Evolutionary conservation across 2,888 invertebrate genomes (phyloP).

Genomic region (Agrochola lota): DNA sequence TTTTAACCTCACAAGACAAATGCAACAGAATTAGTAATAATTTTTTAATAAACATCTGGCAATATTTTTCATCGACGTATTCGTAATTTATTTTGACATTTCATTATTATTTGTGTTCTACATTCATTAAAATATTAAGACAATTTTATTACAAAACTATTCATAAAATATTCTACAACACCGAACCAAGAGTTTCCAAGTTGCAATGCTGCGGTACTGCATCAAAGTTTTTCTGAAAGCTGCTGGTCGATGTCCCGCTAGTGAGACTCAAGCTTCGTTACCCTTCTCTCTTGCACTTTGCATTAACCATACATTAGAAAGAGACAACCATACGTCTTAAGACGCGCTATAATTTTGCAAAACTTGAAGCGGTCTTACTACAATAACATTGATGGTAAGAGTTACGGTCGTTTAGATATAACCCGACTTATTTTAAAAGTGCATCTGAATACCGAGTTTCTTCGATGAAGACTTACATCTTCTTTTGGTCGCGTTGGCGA

Average conservation of each 20-base stretch:
- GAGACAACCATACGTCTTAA: constrained; percentile 75
- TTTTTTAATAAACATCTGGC: neutral
- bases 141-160: constrained; percentile 1
- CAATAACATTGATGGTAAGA: constrained; percentile 83
- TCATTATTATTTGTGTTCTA: neutral
- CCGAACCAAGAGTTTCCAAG: constrained; percentile 71
- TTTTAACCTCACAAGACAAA: neutral
- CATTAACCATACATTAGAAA: constrained; percentile 72
- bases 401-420: constrained; percentile 82
- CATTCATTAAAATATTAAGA: neutral
- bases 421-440: constrained; percentile 78
- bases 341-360: constrained; percentile 81
- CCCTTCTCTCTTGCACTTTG: constrained; percentile 76
- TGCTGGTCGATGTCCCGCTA: constrained; percentile 91
- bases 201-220: constrained; percentile 76
- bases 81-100: neutral
- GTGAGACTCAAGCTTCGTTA: constrained; percentile 82
- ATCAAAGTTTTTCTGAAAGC: constrained; percentile 88
- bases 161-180: constrained; percentile 24
- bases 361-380: constrained; percentile 86
- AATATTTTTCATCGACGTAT: neutral
- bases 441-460: constrained; percentile 54
- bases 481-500: constrained; percentile 73
- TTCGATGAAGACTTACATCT: constrained; percentile 61
- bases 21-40: neutral